Conservation (phyloP, 1,140 invertebrate genomes). For the Periplaneta americana region DNA sequence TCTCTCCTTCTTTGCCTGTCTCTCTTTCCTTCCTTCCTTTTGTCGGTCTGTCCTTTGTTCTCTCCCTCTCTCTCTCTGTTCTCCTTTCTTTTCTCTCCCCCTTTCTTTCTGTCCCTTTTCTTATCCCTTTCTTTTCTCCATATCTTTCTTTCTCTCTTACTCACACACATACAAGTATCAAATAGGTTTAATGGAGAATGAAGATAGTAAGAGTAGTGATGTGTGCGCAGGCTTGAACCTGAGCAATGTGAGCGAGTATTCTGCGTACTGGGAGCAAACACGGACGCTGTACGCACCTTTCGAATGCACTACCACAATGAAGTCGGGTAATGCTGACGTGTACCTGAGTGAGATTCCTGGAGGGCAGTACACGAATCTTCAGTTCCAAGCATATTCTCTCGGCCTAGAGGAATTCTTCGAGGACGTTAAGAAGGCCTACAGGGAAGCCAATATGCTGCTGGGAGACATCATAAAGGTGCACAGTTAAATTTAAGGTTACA, state of each 20-base stretch:
- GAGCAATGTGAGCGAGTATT: conserved; percentile 85
- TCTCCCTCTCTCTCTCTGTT: background rate
- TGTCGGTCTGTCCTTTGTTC: background rate
- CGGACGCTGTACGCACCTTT: conserved; percentile 96
- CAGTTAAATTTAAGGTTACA: no score
- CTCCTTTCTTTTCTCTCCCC: background rate
- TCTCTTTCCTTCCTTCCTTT: no score
- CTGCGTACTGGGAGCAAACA: conserved; percentile 98
- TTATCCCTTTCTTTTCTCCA: conserved; percentile 1
- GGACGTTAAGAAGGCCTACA: conserved; percentile 93
- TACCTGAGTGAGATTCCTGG: conserved; percentile 98
- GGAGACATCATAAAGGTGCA: conserved; percentile 95
- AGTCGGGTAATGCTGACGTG: conserved; percentile 99
- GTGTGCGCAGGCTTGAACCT: conserved; percentile 59
- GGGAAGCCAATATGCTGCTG: conserved; percentile 89
- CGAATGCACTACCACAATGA: conserved; percentile 97
- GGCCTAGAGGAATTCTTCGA: conserved; percentile 98
- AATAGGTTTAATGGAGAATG: no score
- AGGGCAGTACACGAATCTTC: conserved; percentile 98
- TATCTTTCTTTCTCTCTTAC: background rate
- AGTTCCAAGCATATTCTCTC: conserved; percentile 97
- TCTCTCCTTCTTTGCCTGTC: no score
- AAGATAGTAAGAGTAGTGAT: no score
- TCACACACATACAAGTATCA: background rate
- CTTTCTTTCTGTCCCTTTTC: background rate